Evolutionary conservation across 30 jellyfish, hydroid and myxozoan species (phyloP), one percentile per base, ranked within the genome.

Genomic region (Hydra vulgaris): DNA sequence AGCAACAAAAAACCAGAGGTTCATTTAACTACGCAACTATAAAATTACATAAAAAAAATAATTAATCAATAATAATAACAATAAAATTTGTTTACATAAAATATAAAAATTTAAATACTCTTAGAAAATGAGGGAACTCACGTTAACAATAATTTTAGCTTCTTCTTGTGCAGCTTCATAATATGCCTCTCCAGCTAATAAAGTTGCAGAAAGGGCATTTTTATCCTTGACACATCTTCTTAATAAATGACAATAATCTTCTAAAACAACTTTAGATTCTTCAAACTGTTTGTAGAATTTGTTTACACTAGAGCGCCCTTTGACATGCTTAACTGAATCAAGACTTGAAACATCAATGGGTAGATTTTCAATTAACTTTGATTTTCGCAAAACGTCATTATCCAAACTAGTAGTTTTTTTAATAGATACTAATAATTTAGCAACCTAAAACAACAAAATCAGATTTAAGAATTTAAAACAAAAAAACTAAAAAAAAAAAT

Each of bases 281-380:
- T 90, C 96, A 79, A 90, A 90, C 81, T 90, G 95, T 77, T 90
- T 86, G 55, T 73, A 84, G 73, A 90, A 90, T 72, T 80, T 86
- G 26, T 86, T 93, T 8, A 90, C 97, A 80, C 97, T 94, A 22
- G 94, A 90, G 7, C 97, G 96, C 75, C 87, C 98, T 87, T 92
- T 92, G 54, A 92, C 95, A 82, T 92, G 96, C 72, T 92, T 92
- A 26, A 92, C 95, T 7, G 98, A 89, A 17, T 92, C 98, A 23
- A 87, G 73, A 78, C 94, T 95, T 7, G 97, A 85, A 17, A 95
- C 97, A 71, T 92, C 98, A 21, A 92, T 95, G 25, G 82, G 77
- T 77, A 92, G 74, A 17, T 83, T 71, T 17, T 92, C 85, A 88
- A 92, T 76, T 23, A 82, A 87, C 26, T 84, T 92, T 22, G 95